phyloP scores from a whole-genome alignment of 2,797 vertebrate genomes.

The Chelon auratus region DNA sequence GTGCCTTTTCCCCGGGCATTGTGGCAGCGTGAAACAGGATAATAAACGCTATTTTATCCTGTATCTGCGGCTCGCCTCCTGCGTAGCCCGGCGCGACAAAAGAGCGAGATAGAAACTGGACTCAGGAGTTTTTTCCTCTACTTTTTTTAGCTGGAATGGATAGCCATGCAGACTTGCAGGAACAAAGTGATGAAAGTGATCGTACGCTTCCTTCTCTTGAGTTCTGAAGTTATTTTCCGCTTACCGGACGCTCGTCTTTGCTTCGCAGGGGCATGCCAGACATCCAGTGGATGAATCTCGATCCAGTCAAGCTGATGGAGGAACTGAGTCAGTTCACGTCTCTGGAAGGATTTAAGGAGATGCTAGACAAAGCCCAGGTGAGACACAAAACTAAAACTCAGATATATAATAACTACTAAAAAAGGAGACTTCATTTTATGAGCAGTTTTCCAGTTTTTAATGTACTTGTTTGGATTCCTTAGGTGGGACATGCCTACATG shows the following conservation, averaged over 20 bases:
- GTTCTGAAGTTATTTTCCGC: slow-evolving; percentile 18
- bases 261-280: slow-evolving; percentile 91
- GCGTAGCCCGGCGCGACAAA: slow-evolving; percentile 38
- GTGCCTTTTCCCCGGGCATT: slow-evolving; percentile 81
- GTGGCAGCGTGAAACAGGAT: slow-evolving; percentile 94
- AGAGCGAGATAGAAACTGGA: slow-evolving; percentile 18
- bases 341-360: slow-evolving; percentile 95
- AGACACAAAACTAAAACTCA: slow-evolving; percentile 38
- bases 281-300: slow-evolving; percentile 98
- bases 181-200: slow-evolving; percentile 10
- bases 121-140: slow-evolving; percentile 25
- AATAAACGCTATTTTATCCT: slow-evolving; percentile 92
- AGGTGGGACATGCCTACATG: slow-evolving; percentile 94
- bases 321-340: slow-evolving; percentile 95
- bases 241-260: slow-evolving; percentile 36
- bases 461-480: slow-evolving; percentile 18
- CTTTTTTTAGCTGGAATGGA: slow-evolving; percentile 27
- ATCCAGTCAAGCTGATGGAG: slow-evolving; percentile 95
- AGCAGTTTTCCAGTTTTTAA: neutral
- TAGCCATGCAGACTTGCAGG: neutral
- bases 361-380: slow-evolving; percentile 97
- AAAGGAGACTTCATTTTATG: neutral
- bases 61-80: slow-evolving; percentile 81
- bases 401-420: too few species aligned
- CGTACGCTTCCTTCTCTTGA: slow-evolving; percentile 10